Percentiles rank a stretch among this genome's conserved stretches.
Evolutionary conservation across 2,113 vertebrate species (phyloP).

Genomic region (Gymnorhina tibicen): DNA sequence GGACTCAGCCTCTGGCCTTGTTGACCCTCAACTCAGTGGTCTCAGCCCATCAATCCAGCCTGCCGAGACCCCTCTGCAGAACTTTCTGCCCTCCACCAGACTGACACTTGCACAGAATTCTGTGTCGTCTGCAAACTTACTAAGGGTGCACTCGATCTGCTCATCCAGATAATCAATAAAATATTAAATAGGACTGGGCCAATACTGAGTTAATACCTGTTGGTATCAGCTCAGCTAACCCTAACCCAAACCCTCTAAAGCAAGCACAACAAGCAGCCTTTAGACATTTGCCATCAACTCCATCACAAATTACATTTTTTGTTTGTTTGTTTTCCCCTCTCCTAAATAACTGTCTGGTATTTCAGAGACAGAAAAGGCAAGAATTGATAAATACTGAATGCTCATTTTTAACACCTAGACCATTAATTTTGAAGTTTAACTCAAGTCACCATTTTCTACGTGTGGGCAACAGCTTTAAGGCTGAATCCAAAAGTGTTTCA

Average conservation of each 20-base stretch:
- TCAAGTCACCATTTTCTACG: fast-evolving
- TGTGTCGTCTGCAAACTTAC: background rate
- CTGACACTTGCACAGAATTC: background rate
- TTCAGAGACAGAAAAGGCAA: background rate
- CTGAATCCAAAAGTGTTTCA: background rate
- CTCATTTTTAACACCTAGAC: background rate
- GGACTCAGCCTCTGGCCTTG: background rate
- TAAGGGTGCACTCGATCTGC: background rate
- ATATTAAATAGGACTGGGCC: background rate
- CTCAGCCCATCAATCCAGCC: background rate
- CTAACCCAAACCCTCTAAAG: background rate
- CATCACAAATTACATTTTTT: background rate
- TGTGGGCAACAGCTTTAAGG: fast-evolving
- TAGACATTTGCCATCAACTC: background rate
- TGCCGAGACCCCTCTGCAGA: background rate
- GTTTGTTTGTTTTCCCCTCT: too few relatives aligned
- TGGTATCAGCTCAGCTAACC: background rate
- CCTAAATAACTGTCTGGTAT: background rate
- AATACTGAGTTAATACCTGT: background rate
- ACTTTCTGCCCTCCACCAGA: background rate
- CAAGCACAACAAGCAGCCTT: background rate
- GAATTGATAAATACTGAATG: background rate
- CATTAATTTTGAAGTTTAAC: background rate
- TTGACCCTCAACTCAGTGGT: fast-evolving
- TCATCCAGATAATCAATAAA: background rate